Percentiles rank a stretch among this genome's conserved stretches.
Evolutionary conservation across 1,140 invertebrate genomes (phyloP).

Genomic region (Procambarus clarkii): DNA sequence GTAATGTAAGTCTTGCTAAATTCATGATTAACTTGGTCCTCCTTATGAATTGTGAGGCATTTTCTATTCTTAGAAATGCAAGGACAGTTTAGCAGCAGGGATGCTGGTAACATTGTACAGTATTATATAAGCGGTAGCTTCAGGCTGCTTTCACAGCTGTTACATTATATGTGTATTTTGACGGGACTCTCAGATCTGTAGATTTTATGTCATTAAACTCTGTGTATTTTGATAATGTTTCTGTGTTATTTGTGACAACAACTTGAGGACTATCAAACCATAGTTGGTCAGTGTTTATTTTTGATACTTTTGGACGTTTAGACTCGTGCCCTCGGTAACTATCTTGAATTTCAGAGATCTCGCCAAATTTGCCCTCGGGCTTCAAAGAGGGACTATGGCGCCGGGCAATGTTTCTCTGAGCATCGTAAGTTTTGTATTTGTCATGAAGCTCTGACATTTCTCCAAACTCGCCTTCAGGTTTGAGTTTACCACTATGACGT

Average conservation of each 20-base stretch:
- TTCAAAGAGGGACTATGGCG: constrained; percentile 12
- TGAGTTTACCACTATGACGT: constrained; percentile 32
- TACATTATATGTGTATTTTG: constrained; percentile 52
- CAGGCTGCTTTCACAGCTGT: constrained; percentile 55
- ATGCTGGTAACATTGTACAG: no score
- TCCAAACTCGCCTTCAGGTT: constrained; percentile 45
- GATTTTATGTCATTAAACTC: constrained; percentile 22
- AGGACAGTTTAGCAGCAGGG: no score
- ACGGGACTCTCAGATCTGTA: constrained; percentile 52
- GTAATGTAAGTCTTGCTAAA: neutral
- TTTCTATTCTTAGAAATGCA: no score
- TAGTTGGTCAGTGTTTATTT: constrained; percentile 52
- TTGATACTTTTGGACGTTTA: constrained; percentile 40
- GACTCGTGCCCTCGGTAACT: constrained; percentile 49
- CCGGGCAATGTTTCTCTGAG: constrained; percentile 41
- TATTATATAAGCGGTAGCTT: neutral
- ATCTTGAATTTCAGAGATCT: constrained; percentile 52
- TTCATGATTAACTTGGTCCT: neutral
- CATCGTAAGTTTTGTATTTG: constrained; percentile 7
- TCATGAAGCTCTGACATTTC: constrained; percentile 39
- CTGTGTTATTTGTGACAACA: constrained; percentile 35
- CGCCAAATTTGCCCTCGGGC: constrained; percentile 46
- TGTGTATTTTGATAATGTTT: constrained; percentile 51
- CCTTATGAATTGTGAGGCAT: neutral
- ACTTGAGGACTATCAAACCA: constrained; percentile 51